phyloP scores from a whole-genome alignment of 2,888 invertebrate genomes.

The Gerris lacustris region DNA sequence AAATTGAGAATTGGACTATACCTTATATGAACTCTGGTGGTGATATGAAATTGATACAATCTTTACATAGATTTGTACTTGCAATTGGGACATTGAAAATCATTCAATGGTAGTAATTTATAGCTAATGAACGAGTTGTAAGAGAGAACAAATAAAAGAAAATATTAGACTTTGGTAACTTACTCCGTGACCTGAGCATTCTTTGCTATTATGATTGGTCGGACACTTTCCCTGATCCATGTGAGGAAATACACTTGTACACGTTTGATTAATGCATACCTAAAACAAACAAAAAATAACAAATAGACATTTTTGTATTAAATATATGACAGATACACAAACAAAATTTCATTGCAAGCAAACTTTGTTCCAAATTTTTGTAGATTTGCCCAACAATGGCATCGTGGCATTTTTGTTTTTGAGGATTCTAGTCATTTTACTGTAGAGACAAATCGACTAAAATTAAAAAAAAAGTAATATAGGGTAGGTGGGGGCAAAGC shows the following conservation, averaged over 20 bases:
- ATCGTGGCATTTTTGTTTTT: too few species aligned
- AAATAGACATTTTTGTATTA: neutral
- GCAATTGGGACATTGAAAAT: neutral
- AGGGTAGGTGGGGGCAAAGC: too few species aligned
- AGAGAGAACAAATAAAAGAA: too few species aligned
- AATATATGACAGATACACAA: neutral
- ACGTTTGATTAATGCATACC: slow-evolving; percentile 87
- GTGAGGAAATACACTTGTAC: slow-evolving; percentile 71
- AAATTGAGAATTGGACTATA: too few species aligned
- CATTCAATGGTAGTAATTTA: neutral
- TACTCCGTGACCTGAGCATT: slow-evolving; percentile 93
- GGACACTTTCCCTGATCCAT: slow-evolving; percentile 82
- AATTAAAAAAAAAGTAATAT: too few species aligned
- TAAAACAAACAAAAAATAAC: slow-evolving; percentile 29
- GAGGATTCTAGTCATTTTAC: too few species aligned
- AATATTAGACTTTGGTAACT: slow-evolving; percentile 39
- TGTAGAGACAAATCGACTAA: too few species aligned
- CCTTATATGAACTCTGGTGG: too few species aligned
- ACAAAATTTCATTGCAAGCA: too few species aligned
- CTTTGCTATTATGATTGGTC: slow-evolving; percentile 70
- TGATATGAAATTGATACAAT: neutral
- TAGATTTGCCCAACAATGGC: too few species aligned
- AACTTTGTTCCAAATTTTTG: too few species aligned
- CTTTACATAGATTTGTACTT: neutral
- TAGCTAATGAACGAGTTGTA: too few species aligned